Conservation (phyloP, 2,888 invertebrate genomes). For the Mayetiola destructor region DNA sequence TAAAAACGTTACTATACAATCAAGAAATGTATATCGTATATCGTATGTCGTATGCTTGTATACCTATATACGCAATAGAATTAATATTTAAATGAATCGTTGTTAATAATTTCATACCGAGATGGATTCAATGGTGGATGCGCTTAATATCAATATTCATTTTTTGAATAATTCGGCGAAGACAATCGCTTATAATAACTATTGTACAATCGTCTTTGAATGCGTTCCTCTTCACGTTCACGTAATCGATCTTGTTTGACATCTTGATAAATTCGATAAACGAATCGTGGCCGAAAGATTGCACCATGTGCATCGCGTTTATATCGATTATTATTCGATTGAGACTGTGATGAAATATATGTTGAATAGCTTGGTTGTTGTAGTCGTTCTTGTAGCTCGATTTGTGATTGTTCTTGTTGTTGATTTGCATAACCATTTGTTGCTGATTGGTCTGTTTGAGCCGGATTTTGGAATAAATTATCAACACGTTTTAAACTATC, state of each 20-base stretch:
- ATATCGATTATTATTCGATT: not conserved
- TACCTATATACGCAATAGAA: too few relatives aligned
- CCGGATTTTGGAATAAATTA: slow-evolving; percentile 13
- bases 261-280: slow-evolving; percentile 13
- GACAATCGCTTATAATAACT: too few relatives aligned
- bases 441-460: not conserved
- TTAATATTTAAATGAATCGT: too few relatives aligned
- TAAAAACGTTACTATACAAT: too few relatives aligned
- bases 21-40: too few relatives aligned
- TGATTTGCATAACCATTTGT: not conserved
- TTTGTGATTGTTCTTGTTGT: not conserved
- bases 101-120: too few relatives aligned
- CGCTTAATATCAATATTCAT: too few relatives aligned
- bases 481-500: slow-evolving; percentile 6
- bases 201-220: not conserved
- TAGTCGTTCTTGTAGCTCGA: not conserved
- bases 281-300: slow-evolving; percentile 13
- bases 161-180: too few relatives aligned
- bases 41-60: too few relatives aligned
- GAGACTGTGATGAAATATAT: not conserved
- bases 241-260: not conserved
- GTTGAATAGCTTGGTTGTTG: not conserved
- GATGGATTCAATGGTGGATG: too few relatives aligned
- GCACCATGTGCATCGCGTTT: not conserved
- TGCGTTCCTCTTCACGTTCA: not conserved